Evolutionary conservation across 1,140 invertebrate genomes (phyloP).

Genomic region (Eurosta solidaginis): DNA sequence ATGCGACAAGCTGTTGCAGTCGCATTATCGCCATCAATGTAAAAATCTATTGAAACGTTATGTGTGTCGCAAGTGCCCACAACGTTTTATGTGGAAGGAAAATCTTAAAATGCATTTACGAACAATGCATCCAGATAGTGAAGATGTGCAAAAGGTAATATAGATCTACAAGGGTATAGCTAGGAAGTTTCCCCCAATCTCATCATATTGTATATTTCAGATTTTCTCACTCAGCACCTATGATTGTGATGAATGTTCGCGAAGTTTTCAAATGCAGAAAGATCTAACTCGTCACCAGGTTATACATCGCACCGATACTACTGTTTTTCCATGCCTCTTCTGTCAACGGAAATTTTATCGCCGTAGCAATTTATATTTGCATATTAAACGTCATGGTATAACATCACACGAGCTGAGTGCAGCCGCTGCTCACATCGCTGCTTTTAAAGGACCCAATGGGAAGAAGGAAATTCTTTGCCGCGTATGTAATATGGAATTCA

Average conservation of each 20-base stretch:
- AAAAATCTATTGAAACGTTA: constrained; percentile 46
- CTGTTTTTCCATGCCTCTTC: constrained; percentile 61
- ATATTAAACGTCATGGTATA: constrained; percentile 50
- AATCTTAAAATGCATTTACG: constrained; percentile 44
- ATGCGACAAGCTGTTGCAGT: constrained; percentile 42
- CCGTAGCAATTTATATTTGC: constrained; percentile 58
- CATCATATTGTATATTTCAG: constrained; percentile 1
- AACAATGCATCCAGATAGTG: constrained; percentile 29
- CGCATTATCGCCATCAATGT: constrained; percentile 45
- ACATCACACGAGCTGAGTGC: constrained; percentile 41
- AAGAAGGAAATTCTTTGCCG: constrained; percentile 46
- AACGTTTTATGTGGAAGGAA: constrained; percentile 52
- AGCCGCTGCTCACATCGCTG: constrained; percentile 45
- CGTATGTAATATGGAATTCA: constrained; percentile 42
- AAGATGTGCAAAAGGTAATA: constrained; percentile 26
- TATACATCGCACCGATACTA: constrained; percentile 60
- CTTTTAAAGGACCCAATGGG: constrained; percentile 43
- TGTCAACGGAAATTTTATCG: constrained; percentile 64
- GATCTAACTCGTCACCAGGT: constrained; percentile 61
- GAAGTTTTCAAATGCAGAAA: constrained; percentile 62
- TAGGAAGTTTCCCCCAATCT: no score
- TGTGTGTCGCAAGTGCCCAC: constrained; percentile 48
- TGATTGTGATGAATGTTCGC: constrained; percentile 61
- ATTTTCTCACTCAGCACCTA: constrained; percentile 34
- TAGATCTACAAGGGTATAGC: no score